These are phyloP conservation scores for Volucella inflata DNA, from an alignment of 2,888 invertebrate species.

Conservation along the genomic window DNA sequence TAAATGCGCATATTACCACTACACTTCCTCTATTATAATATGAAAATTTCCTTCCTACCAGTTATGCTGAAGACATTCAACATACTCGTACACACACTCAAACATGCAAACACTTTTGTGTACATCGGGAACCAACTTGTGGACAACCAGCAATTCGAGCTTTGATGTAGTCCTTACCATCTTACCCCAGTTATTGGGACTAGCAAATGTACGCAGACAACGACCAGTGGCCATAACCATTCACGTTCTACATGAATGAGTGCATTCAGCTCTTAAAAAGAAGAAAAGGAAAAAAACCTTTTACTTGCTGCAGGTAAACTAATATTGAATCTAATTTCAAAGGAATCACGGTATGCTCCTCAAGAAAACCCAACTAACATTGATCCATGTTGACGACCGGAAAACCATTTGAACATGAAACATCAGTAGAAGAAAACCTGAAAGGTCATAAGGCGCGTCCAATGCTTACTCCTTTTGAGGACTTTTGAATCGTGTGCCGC, in stretches of 20 bases:
- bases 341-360: constrained; percentile 34
- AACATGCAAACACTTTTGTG: not conserved
- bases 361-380: constrained; percentile 24
- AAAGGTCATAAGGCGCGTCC: constrained; percentile 32
- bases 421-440: constrained; percentile 38
- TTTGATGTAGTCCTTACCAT: constrained; percentile 55
- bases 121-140: constrained; percentile 42
- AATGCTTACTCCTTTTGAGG: constrained; percentile 24
- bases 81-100: constrained; percentile 23
- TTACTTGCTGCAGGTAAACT: constrained; percentile 63
- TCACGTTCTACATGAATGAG: constrained; percentile 61
- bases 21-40: constrained; percentile 69
- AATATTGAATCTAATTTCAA: constrained; percentile 59
- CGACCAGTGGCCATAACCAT: constrained; percentile 65
- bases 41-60: constrained; percentile 63
- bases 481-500: constrained; percentile 12
- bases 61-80: constrained; percentile 11
- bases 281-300: constrained; percentile 4
- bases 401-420: constrained; percentile 53
- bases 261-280: constrained; percentile 33
- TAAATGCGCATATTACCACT: constrained; percentile 74
- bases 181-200: constrained; percentile 45
- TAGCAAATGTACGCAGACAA: constrained; percentile 62
- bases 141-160: constrained; percentile 51
- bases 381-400: constrained; percentile 38